Percentiles rank a stretch among this genome's conserved stretches.
These are phyloP conservation scores for Podabrus alpinus DNA, from an alignment of 2,888 invertebrate species.

Conservation along the genomic window DNA sequence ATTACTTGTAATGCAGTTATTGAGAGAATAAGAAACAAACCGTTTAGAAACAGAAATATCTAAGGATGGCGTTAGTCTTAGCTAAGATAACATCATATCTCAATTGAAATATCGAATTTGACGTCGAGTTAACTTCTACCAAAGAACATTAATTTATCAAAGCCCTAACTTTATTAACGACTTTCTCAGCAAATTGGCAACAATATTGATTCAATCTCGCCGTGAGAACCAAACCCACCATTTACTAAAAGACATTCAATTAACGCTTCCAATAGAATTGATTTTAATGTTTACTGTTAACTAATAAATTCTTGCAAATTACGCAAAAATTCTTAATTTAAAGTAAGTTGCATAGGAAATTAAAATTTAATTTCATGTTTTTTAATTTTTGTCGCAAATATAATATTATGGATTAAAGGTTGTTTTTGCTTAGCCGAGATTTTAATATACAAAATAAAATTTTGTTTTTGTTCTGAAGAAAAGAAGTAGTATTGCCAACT, in stretches of 20 bases:
- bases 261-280: conserved; percentile 14
- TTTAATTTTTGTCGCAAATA: neutral
- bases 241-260: conserved; percentile 19
- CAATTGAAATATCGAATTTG: conserved; percentile 13
- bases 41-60: neutral
- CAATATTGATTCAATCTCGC: conserved; percentile 25
- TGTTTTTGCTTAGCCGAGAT: neutral
- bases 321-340: neutral
- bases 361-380: neutral
- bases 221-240: conserved; percentile 15
- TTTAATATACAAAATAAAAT: neutral
- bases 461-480: neutral
- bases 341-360: neutral
- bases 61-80: neutral
- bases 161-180: conserved; percentile 32
- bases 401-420: neutral
- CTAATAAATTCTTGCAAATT: neutral
- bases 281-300: conserved; percentile 9
- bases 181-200: conserved; percentile 29
- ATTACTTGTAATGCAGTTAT: neutral
- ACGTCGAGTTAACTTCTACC: conserved; percentile 17
- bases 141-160: conserved; percentile 29
- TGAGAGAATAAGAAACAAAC: neutral
- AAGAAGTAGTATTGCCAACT: neutral
- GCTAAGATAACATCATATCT: conserved; percentile 3